These are phyloP conservation scores for Falcunculus frontatus DNA, from an alignment of 2,113 vertebrate genomes.

Conservation along the genomic window DNA sequence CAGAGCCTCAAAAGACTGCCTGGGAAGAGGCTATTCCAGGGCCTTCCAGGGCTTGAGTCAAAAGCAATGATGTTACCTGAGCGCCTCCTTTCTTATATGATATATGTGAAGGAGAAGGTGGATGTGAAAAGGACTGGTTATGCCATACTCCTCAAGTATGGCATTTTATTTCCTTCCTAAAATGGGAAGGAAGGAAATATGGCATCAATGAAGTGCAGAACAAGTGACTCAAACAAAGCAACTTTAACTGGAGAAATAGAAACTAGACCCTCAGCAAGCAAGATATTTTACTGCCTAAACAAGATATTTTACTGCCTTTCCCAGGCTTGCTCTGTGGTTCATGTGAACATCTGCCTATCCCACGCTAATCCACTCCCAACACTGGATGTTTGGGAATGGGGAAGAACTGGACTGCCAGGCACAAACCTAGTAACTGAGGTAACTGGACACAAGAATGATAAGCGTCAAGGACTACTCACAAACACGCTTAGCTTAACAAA, in stretches of 20 bases:
- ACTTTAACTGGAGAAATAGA: not conserved
- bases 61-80: not conserved
- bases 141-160: not conserved
- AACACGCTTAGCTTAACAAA: not conserved
- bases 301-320: not conserved
- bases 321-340: not conserved
- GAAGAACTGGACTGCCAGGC: not conserved
- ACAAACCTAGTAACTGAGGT: not conserved
- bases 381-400: not conserved
- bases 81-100: not conserved
- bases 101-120: not conserved
- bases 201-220: not conserved
- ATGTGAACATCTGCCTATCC: not conserved
- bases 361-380: not conserved
- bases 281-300: not conserved
- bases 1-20: accelerated
- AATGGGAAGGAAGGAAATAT: not conserved
- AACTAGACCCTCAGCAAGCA: not conserved
- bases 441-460: not conserved
- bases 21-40: not conserved
- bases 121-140: not conserved
- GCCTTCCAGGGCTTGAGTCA: not conserved
- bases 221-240: not conserved
- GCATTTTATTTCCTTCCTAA: not conserved
- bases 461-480: not conserved